These are phyloP conservation scores for Subacronicta megacephala DNA, from an alignment of 2,888 invertebrate genomes.

Conservation along the genomic window DNA sequence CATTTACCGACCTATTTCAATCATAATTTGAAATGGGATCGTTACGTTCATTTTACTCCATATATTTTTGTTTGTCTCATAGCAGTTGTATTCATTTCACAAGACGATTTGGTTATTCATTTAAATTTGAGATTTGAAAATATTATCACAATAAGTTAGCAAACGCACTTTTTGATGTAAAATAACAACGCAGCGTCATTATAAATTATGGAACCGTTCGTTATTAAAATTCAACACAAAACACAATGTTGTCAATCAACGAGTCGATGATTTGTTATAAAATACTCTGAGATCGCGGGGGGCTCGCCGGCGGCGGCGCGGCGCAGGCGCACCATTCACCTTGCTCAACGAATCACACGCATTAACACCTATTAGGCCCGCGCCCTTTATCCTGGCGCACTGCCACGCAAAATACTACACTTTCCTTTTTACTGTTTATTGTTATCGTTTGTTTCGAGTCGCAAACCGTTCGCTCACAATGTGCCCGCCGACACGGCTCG, in stretches of 20 bases:
- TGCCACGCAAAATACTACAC: conserved; percentile 86
- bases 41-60: no score
- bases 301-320: conserved; percentile 56
- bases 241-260: conserved; percentile 82
- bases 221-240: conserved; percentile 71
- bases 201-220: conserved; percentile 58
- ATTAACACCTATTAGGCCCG: conserved; percentile 85
- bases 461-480: conserved; percentile 86
- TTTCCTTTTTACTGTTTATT: conserved; percentile 89
- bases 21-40: no score
- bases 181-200: conserved; percentile 12
- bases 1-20: no score
- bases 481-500: conserved; percentile 80
- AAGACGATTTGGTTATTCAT: no score
- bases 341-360: conserved; percentile 80
- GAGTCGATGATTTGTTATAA: conserved; percentile 84
- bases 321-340: conserved; percentile 72
- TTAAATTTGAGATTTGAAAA: no score
- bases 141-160: background rate
- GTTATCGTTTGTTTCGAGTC: conserved; percentile 87
- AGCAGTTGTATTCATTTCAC: no score
- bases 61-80: no score
- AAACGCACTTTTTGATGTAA: background rate
- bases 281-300: conserved; percentile 65
- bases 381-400: conserved; percentile 77